Percentiles rank a stretch among this genome's conserved stretches.
Conservation (phyloP, 2,797 vertebrate species). For the Myiotriccus ornatus region DNA sequence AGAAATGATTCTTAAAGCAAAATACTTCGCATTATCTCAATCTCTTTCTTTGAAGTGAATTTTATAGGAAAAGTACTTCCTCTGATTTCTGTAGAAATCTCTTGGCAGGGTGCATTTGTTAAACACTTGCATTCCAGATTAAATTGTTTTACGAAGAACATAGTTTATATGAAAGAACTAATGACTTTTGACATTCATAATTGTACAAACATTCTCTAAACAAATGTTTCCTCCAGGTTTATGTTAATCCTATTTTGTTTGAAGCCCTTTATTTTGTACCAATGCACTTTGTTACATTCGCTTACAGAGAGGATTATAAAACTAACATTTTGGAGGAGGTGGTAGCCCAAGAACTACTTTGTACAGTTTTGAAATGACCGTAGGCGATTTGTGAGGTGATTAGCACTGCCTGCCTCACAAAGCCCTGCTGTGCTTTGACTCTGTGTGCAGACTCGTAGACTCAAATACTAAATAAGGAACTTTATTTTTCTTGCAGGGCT, state of each 20-base stretch:
- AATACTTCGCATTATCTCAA: neutral
- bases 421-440: neutral
- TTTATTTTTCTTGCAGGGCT: conserved; percentile 77
- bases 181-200: neutral
- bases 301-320: neutral
- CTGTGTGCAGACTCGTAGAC: neutral
- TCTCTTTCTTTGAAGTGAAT: neutral
- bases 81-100: neutral
- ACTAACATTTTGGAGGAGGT: neutral
- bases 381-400: neutral
- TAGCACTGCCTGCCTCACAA: neutral
- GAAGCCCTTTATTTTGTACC: neutral
- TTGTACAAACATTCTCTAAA: neutral
- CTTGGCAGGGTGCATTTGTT: neutral
- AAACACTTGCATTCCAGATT: neutral
- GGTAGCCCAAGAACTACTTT: neutral
- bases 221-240: neutral
- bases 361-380: neutral
- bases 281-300: neutral
- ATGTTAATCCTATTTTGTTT: neutral
- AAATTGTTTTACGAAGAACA: neutral
- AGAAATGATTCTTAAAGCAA: neutral
- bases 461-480: neutral
- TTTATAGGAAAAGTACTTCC: neutral
- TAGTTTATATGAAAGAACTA: neutral